Evolutionary conservation across 2,797 vertebrate species (phyloP).

Genomic region (Sylvilagus floridanus): DNA sequence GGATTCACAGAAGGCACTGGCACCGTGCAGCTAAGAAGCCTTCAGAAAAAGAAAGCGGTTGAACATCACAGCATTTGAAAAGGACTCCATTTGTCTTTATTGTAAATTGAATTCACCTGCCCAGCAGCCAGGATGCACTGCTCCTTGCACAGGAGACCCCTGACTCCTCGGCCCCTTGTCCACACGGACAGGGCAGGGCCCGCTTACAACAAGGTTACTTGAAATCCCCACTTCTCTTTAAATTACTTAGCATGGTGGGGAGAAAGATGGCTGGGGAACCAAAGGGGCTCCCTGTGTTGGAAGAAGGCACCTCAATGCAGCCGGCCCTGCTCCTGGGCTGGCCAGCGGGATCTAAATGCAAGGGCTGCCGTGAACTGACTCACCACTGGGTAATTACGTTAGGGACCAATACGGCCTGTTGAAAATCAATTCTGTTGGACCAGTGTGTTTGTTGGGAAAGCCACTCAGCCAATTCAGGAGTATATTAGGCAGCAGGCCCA

Average conservation of each 20-base stretch:
- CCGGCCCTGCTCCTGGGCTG: slow-evolving; percentile 78
- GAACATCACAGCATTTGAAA: background rate
- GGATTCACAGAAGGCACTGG: background rate
- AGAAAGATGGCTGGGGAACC: background rate
- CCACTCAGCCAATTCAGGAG: slow-evolving; percentile 90
- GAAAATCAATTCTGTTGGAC: slow-evolving; percentile 90
- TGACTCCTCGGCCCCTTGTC: slow-evolving; percentile 69
- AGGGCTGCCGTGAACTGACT: slow-evolving; percentile 86
- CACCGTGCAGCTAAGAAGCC: background rate
- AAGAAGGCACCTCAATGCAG: slow-evolving; percentile 47
- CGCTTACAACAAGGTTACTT: slow-evolving; percentile 74
- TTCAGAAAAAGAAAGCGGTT: background rate
- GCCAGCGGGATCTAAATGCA: slow-evolving; percentile 86
- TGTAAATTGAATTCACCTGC: slow-evolving; percentile 83
- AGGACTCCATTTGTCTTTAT: slow-evolving; percentile 75
- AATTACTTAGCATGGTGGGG: slow-evolving; percentile 71
- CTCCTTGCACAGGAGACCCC: slow-evolving; percentile 78
- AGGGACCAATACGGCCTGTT: slow-evolving; percentile 88
- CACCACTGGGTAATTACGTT: slow-evolving; percentile 89
- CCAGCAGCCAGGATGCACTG: slow-evolving; percentile 81
- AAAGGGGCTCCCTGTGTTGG: slow-evolving; percentile 35
- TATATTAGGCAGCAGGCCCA: slow-evolving; percentile 90
- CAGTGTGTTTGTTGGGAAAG: slow-evolving; percentile 88
- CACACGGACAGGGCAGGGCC: slow-evolving; percentile 74
- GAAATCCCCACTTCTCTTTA: slow-evolving; percentile 68